These are phyloP conservation scores for Caracal caracal DNA, from an alignment of 2,113 vertebrate genomes.

Conservation along the genomic window DNA sequence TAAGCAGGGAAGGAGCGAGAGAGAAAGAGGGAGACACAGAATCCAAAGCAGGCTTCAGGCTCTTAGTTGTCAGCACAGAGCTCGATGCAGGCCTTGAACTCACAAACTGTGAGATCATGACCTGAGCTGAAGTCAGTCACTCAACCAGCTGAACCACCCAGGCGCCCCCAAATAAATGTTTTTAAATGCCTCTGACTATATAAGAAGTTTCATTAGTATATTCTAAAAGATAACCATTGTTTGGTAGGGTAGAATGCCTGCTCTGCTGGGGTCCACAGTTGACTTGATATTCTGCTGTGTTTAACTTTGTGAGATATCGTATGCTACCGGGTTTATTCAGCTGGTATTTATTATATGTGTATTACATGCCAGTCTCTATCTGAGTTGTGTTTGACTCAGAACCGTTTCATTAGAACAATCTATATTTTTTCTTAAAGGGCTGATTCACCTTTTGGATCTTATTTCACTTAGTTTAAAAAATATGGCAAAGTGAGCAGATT, in stretches of 20 bases:
- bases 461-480: constrained; percentile 42
- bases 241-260: neutral
- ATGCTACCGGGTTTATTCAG: constrained; percentile 1
- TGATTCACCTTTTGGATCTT: constrained; percentile 30
- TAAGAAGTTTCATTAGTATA: neutral
- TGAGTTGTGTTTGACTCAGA: neutral
- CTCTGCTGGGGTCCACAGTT: neutral
- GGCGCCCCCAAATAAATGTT: neutral
- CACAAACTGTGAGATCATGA: no score
- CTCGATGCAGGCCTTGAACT: no score
- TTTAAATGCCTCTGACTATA: neutral
- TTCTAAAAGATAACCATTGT: neutral
- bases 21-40: no score
- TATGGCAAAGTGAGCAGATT: constrained; percentile 9
- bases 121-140: no score
- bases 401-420: neutral
- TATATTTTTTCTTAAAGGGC: neutral
- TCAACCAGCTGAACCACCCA: no score
- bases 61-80: no score
- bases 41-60: no score
- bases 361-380: neutral
- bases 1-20: no score
- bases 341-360: neutral
- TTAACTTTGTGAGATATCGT: neutral
- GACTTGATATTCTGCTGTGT: neutral